Evolutionary conservation across 2,113 vertebrate genomes (phyloP).

Genomic region (Bagarius yarrelli): DNA sequence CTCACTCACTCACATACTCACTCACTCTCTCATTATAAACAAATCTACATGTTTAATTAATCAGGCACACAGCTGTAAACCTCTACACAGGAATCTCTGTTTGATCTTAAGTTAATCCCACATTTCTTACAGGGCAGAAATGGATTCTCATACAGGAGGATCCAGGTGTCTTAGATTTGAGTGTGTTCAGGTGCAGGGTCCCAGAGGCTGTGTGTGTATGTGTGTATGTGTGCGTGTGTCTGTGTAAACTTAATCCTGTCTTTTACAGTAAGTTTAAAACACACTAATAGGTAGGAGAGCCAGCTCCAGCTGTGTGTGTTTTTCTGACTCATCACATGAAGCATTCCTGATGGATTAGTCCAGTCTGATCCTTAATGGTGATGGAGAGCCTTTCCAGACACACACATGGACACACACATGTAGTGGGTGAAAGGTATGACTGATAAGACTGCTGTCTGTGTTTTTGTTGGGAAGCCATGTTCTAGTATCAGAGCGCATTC

Average conservation of each 20-base stretch:
- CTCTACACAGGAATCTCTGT: not conserved
- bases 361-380: constrained; percentile 31
- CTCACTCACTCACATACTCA: too few species aligned
- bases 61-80: not conserved
- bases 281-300: constrained; percentile 9
- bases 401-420: constrained; percentile 14
- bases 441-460: constrained; percentile 11
- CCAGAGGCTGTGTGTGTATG: constrained; percentile 13
- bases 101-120: not conserved
- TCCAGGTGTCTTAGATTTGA: constrained; percentile 9
- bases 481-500: constrained; percentile 21
- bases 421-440: constrained; percentile 19
- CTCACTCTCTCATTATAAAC: not conserved
- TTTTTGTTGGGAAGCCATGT: not conserved
- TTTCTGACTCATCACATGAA: constrained; percentile 25
- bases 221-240: constrained; percentile 9
- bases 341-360: constrained; percentile 34
- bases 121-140: not conserved
- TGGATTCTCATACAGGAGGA: not conserved
- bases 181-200: constrained; percentile 20
- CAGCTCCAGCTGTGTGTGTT: constrained; percentile 26
- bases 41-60: not conserved
- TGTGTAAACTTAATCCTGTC: not conserved
- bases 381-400: constrained; percentile 37
- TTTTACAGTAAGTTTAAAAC: not conserved